phyloP scores from a whole-genome alignment of 2,888 invertebrate species.

The Himalopsyche kuldschensis region DNA sequence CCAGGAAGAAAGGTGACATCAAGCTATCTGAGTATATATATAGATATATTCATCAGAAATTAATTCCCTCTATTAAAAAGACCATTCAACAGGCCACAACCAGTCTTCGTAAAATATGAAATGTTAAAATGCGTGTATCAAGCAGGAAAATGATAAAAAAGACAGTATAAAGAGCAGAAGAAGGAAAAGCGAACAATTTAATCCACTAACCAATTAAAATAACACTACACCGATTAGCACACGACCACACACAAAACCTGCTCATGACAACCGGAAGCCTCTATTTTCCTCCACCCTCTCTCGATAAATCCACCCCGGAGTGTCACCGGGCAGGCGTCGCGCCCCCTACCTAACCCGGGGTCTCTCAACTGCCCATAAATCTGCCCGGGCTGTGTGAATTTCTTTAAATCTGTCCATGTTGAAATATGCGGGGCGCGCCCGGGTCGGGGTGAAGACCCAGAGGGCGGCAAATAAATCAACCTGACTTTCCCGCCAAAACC shows the following conservation, averaged over 20 bases:
- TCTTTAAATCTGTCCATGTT: slow-evolving; percentile 40
- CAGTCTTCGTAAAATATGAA: no score
- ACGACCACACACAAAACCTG: neutral
- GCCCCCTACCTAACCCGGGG: neutral
- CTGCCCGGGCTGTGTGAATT: slow-evolving; percentile 38
- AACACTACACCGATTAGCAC: neutral
- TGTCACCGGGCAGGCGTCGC: neutral
- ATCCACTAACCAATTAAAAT: neutral
- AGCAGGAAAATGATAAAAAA: no score
- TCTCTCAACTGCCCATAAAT: slow-evolving; percentile 37
- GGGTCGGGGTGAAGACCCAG: slow-evolving; percentile 25
- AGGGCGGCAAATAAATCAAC: slow-evolving; percentile 28
- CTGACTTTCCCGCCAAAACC: slow-evolving; percentile 1
- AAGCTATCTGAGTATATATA: no score
- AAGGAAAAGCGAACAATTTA: no score
- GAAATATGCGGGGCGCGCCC: slow-evolving; percentile 36
- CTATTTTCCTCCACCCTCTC: neutral
- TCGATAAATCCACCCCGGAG: slow-evolving; percentile 8
- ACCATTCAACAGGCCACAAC: no score
- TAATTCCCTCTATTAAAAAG: no score
- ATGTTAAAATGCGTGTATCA: no score
- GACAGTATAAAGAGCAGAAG: no score
- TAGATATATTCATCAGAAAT: no score
- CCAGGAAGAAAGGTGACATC: no score
- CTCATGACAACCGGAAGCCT: neutral